A percentile compares a stretch with the other conserved stretches of the same genome.
These are phyloP conservation scores for Pogonomyrmex californicus DNA, from an alignment of 1,140 invertebrate genomes.

Conservation along the genomic window DNA sequence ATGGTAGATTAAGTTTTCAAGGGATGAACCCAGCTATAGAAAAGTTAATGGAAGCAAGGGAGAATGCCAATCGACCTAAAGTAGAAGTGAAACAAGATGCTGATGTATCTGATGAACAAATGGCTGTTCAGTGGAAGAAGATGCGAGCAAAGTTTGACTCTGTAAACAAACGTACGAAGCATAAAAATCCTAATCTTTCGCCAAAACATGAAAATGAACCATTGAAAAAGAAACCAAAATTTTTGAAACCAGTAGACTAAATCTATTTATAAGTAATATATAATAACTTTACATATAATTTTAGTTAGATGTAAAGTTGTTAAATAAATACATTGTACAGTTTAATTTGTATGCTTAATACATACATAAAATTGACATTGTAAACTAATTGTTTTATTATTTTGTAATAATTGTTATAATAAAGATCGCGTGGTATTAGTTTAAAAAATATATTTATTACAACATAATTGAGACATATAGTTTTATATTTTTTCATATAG, in stretches of 20 bases:
- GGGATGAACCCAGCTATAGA: conserved; percentile 97
- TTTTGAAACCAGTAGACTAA: conserved; percentile 81
- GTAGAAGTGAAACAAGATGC: conserved; percentile 87
- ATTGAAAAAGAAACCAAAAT: conserved; percentile 80
- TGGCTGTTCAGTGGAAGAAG: conserved; percentile 87
- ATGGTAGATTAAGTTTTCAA: conserved; percentile 94
- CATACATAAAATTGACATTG: background rate
- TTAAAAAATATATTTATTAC: conserved; percentile 8
- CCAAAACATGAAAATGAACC: conserved; percentile 68
- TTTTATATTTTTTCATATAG: conserved; percentile 14
- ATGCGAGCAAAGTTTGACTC: conserved; percentile 81
- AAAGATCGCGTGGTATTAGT: background rate
- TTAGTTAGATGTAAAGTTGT: background rate
- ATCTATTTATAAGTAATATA: background rate
- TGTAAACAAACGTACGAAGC: conserved; percentile 76
- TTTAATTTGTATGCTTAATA: background rate
- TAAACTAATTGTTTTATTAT: conserved; percentile 9
- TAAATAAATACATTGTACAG: conserved; percentile 31
- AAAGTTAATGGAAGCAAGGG: conserved; percentile 89
- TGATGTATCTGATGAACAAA: conserved; percentile 91
- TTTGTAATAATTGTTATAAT: background rate
- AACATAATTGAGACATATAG: background rate
- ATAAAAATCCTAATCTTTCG: background rate
- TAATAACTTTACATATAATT: background rate
- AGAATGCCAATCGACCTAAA: conserved; percentile 81